A percentile compares a stretch with the other conserved stretches of the same genome.
phyloP scores from a whole-genome alignment of 2,113 vertebrate genomes.

The Eptesicus fuscus region DNA sequence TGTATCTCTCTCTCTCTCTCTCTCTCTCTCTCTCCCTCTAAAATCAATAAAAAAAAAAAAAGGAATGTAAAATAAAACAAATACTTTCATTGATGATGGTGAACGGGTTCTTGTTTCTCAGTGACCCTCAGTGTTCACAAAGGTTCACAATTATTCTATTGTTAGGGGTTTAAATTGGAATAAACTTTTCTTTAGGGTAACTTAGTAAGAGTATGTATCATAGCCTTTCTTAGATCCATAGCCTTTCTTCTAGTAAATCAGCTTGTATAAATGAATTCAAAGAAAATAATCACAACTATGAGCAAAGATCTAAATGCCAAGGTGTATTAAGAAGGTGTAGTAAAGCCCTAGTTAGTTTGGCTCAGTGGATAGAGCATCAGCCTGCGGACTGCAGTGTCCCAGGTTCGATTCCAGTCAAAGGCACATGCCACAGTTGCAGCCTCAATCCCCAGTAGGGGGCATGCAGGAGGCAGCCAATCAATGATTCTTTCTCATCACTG shows the following conservation, averaged over 20 bases:
- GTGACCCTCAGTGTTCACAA: not conserved
- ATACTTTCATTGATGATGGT: not conserved
- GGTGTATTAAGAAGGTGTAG: not conserved
- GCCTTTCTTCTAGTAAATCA: conserved; percentile 10
- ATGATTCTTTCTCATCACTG: too few relatives aligned
- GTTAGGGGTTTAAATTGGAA: not conserved
- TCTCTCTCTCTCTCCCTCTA: too few relatives aligned
- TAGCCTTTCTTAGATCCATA: not conserved
- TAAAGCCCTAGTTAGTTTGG: too few relatives aligned
- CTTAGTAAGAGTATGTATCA: not conserved
- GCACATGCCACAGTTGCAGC: too few relatives aligned
- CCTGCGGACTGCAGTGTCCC: too few relatives aligned
- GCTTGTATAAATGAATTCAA: not conserved
- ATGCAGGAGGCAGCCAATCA: too few relatives aligned
- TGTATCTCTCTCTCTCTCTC: too few relatives aligned
- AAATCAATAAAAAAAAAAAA: not conserved
- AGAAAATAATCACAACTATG: conserved; percentile 11
- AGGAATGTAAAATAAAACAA: not conserved
- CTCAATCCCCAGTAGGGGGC: too few relatives aligned
- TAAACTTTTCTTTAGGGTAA: not conserved
- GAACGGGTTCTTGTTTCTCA: not conserved
- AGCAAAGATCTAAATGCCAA: not conserved
- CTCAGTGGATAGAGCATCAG: too few relatives aligned
- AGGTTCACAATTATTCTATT: not conserved
- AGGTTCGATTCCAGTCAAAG: too few relatives aligned